Evolutionary conservation across 2,113 vertebrate genomes (phyloP), one percentile per base, ranked within the genome.

Genomic region (Solenodon paradoxus): DNA sequence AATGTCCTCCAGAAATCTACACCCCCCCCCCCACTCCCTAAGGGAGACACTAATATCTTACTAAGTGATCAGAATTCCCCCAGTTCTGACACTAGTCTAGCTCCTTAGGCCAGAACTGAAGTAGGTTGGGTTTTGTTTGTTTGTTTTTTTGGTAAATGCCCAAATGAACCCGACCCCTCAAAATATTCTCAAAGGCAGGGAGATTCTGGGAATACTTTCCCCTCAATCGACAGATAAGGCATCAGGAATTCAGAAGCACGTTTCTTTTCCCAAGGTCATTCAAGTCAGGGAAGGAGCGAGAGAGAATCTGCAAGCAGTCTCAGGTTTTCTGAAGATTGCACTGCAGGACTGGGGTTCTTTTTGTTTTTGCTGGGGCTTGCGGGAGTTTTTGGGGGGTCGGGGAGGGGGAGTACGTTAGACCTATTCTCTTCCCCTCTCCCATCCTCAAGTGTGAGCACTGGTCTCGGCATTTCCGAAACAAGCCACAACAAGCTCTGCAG

Each of bases 391-490:
- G 8, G 28, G 82, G 74, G 51, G 32, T 4, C 24, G 13, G 24
- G 13, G 30, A 49, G 35, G 53, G 45, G 53, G 24, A 7, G 9
- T 3, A 57, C 66, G 91, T n/a, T n/a, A n/a, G n/a, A n/a, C 80
- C 88, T 63, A 28, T 40, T 84, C 92, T 64, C 88, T 87, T 66
- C 71, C 95, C 95, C 53, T 95, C 94, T 96, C 95, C 96, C 96
- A 94, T 86, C 96, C 79, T 42, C 42, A 42, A 90, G 95, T 6
- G 94, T 97, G 97, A 97, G 97, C 96, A 97, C 96, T 53, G 88
- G 96, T 94, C 96, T 95, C 90, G 97, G 97, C 96, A 96, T 97
- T 96, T 97, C 97, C 95, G 97, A 97, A 97, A 96, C 96, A 97
- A 94, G 97, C 95, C 96, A 51, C 93, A 87, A 97, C 97, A 96